Percentiles rank a stretch among this genome's conserved stretches.
Evolutionary conservation across 2,113 vertebrate genomes (phyloP).

Genomic region (Leptodactylus fuscus): DNA sequence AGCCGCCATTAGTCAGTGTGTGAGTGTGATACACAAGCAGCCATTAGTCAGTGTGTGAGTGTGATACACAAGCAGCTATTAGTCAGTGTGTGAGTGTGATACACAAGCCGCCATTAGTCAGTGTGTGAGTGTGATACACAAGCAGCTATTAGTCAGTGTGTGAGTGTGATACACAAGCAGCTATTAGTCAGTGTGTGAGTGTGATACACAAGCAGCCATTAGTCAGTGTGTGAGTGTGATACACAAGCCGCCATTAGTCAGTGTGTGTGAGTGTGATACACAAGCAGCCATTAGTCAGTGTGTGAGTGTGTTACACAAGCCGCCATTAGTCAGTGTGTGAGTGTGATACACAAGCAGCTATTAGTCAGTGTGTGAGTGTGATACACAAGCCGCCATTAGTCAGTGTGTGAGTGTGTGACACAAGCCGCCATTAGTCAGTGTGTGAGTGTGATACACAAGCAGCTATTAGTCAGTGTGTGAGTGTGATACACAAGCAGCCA

Average conservation of each 20-base stretch:
- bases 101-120: conserved; percentile 16
- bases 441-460: too few species aligned
- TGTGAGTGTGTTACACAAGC: background rate
- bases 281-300: conserved; percentile 2
- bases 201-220: background rate
- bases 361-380: background rate
- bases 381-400: too few species aligned
- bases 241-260: conserved; percentile 16
- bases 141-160: background rate
- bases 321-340: background rate
- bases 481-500: background rate
- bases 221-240: background rate
- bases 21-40: background rate
- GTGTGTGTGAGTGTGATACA: too few species aligned
- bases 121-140: too few species aligned
- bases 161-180: background rate
- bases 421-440: background rate
- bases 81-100: background rate
- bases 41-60: background rate
- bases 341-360: background rate
- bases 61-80: background rate
- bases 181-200: background rate
- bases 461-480: background rate
- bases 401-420: too few species aligned
- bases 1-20: background rate